A percentile compares a stretch with the other conserved stretches of the same genome.
Conservation (phyloP, 2,888 invertebrate species). For the Yponomeuta plumbellus region DNA sequence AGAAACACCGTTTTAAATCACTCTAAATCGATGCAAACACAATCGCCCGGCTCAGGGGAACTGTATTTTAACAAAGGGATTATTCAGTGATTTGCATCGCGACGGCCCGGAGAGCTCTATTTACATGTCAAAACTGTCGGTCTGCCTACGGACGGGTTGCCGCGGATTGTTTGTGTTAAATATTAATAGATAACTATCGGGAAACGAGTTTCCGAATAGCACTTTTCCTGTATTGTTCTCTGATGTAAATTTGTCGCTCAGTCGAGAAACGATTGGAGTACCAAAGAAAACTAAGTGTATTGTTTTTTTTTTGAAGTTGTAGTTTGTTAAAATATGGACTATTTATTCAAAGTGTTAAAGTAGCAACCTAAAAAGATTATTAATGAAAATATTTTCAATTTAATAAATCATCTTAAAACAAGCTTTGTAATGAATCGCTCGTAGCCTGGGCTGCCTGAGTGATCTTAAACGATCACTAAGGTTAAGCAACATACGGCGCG, state of each 20-base stretch:
- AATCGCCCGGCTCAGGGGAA: conserved; percentile 24
- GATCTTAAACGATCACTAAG: too few species aligned
- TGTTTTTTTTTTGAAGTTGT: too few species aligned
- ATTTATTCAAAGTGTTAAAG: too few species aligned
- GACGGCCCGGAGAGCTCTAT: conserved; percentile 41
- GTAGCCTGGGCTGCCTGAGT: too few species aligned
- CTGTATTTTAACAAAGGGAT: conserved; percentile 61
- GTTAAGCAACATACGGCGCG: too few species aligned
- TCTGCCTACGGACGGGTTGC: conserved; percentile 6
- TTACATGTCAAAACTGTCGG: conserved; percentile 53
- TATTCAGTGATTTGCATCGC: conserved; percentile 64
- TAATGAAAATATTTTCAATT: too few species aligned
- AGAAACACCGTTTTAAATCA: background rate
- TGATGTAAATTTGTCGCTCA: background rate
- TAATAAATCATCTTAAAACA: too few species aligned
- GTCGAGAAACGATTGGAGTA: background rate
- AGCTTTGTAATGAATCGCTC: too few species aligned
- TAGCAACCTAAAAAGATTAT: too few species aligned
- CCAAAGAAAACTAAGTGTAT: background rate
- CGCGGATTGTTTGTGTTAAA: conserved; percentile 15
- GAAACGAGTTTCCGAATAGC: conserved; percentile 4
- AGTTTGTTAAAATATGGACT: too few species aligned
- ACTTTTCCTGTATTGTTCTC: conserved; percentile 1
- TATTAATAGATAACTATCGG: conserved; percentile 13
- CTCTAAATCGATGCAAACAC: conserved; percentile 1